A percentile compares a stretch with the other conserved stretches of the same genome.
Evolutionary conservation across 2,797 vertebrate genomes (phyloP).

Genomic region (Sciaenops ocellatus): DNA sequence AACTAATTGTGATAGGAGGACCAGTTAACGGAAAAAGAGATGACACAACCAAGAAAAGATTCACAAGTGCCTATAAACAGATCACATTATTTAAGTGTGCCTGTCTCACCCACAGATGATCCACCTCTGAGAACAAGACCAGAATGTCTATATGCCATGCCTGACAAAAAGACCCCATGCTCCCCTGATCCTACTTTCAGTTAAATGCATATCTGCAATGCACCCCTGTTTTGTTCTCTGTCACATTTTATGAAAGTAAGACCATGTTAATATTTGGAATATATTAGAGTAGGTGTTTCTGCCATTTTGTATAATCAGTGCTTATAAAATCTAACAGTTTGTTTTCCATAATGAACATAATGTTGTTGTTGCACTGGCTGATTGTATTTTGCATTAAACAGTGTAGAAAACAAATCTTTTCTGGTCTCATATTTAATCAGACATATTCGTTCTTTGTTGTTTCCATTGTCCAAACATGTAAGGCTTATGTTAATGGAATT

Average conservation of each 20-base stretch:
- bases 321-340: background rate
- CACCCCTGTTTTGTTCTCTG: background rate
- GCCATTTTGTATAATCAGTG: background rate
- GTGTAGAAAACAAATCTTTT: background rate
- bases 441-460: background rate
- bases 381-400: background rate
- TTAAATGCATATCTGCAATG: background rate
- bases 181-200: background rate
- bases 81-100: background rate
- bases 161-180: background rate
- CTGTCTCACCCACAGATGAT: conserved; percentile 46
- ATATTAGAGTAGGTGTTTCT: background rate
- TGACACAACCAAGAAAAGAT: background rate
- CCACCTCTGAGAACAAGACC: background rate
- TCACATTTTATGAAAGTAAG: background rate
- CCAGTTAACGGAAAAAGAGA: background rate
- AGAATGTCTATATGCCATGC: background rate
- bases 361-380: background rate
- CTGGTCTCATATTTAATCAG: background rate
- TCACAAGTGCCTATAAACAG: accelerated
- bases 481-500: background rate
- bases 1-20: background rate
- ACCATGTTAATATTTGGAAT: background rate
- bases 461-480: background rate
- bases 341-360: background rate